phyloP scores from a whole-genome alignment of 2,113 vertebrate genomes.

The Setophaga coronata region DNA sequence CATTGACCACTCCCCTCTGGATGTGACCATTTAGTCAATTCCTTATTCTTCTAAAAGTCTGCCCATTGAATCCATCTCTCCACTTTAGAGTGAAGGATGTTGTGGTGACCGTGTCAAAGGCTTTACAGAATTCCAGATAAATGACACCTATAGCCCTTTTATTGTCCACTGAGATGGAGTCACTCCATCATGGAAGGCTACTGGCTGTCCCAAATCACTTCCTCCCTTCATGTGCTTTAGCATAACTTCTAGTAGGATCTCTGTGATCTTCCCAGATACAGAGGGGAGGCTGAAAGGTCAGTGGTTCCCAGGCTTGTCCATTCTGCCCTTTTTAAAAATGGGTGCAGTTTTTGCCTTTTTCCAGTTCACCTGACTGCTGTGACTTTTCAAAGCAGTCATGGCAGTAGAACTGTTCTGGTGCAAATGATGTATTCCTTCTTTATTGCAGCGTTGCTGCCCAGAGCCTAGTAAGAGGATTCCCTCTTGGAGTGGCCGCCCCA shows the following conservation, averaged over 20 bases:
- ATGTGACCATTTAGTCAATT: not conserved
- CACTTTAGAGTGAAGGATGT: not conserved
- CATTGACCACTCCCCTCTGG: not conserved
- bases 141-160: not conserved
- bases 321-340: not conserved
- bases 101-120: not conserved
- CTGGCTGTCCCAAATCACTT: not conserved
- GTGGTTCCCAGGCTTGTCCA: not conserved
- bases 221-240: not conserved
- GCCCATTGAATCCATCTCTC: not conserved
- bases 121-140: not conserved
- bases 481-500: constrained; percentile 95
- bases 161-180: not conserved
- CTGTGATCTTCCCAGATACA: not conserved
- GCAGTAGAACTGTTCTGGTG: not conserved
- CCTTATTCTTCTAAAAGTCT: not conserved
- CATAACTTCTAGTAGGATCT: not conserved
- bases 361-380: not conserved
- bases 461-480: constrained; percentile 95
- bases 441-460: constrained; percentile 81
- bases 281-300: not conserved
- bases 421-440: not conserved
- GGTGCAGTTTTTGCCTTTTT: not conserved
- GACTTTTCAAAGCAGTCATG: not conserved
- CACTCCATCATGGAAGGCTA: not conserved